Evolutionary conservation across 2,797 vertebrate genomes (phyloP).

Genomic region (Hoplostethus mediterraneus): DNA sequence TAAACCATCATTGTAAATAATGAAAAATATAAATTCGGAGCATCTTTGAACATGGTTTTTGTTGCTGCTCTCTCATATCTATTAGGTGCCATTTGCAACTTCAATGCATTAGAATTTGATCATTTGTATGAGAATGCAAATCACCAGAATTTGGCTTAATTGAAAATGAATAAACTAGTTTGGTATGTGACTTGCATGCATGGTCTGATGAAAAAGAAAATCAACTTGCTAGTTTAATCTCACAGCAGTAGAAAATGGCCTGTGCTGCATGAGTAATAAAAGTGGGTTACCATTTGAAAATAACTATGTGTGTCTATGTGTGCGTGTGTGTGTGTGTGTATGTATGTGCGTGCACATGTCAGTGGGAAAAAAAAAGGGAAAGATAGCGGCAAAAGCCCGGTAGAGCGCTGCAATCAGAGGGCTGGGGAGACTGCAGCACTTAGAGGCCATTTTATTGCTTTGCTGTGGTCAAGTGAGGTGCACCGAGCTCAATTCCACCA

Average conservation of each 20-base stretch:
- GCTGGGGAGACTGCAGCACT: conserved; percentile 81
- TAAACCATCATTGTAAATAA: conserved; percentile 17
- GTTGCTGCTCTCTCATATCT: not conserved
- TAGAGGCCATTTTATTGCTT: conserved; percentile 88
- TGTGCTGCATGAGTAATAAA: conserved; percentile 7
- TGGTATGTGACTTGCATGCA: conserved; percentile 3
- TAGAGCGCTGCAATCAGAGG: conserved; percentile 80
- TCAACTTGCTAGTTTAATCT: not conserved
- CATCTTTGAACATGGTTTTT: conserved; percentile 20
- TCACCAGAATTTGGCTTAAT: not conserved
- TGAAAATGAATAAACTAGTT: conserved; percentile 15
- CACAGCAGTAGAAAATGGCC: not conserved
- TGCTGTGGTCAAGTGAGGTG: conserved; percentile 90
- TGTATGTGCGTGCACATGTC: conserved; percentile 16
- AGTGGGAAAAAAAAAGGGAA: conserved; percentile 51
- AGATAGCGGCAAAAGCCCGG: conserved; percentile 61
- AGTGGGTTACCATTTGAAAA: conserved; percentile 8
- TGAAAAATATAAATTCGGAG: conserved; percentile 34
- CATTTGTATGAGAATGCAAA: conserved; percentile 4
- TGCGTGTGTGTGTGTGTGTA: conserved; percentile 14
- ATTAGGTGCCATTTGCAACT: too few species aligned
- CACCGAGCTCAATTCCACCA: conserved; percentile 86
- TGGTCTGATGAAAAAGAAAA: not conserved
- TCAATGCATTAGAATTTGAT: conserved; percentile 5
- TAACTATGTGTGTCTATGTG: conserved; percentile 9